A percentile compares a stretch with the other conserved stretches of the same genome.
Evolutionary conservation across 2,113 vertebrate species (phyloP).

Genomic region (Hemibagrus wyckioides): DNA sequence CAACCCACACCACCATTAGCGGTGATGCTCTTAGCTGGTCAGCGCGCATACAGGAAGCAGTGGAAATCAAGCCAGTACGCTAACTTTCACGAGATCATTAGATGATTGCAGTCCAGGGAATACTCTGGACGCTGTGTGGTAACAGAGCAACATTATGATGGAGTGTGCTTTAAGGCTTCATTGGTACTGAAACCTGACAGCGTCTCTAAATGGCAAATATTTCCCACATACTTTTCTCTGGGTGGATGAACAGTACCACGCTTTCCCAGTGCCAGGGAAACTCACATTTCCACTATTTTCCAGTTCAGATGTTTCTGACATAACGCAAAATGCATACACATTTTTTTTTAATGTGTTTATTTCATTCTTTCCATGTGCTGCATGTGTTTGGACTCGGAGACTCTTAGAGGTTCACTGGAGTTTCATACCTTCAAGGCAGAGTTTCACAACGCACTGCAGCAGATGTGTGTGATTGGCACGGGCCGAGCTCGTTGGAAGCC

Average conservation of each 20-base stretch:
- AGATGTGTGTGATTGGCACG: background rate
- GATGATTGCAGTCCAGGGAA: background rate
- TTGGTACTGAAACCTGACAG: slow-evolving; percentile 52
- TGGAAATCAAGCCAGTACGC: background rate
- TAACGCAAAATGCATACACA: slow-evolving; percentile 31
- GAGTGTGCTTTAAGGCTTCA: slow-evolving; percentile 29
- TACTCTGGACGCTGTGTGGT: background rate
- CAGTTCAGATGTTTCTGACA: slow-evolving; percentile 53
- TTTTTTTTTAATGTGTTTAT: background rate
- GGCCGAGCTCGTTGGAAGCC: background rate
- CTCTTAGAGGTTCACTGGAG: background rate
- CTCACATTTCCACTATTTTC: slow-evolving; percentile 64
- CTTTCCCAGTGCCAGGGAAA: slow-evolving; percentile 54
- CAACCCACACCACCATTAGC: slow-evolving; percentile 16
- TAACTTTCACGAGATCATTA: background rate
- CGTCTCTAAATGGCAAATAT: slow-evolving; percentile 60
- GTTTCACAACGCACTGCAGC: slow-evolving; percentile 3
- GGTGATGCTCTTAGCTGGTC: background rate
- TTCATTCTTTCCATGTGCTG: background rate
- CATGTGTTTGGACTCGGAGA: background rate
- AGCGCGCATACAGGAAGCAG: background rate
- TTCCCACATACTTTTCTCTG: slow-evolving; percentile 54
- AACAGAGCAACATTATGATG: background rate
- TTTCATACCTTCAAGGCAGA: background rate
- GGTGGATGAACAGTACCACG: slow-evolving; percentile 51